Percentiles rank a stretch among this genome's conserved stretches.
These are phyloP conservation scores for Dorcus hopei DNA, from an alignment of 2,888 invertebrate genomes.

Conservation along the genomic window DNA sequence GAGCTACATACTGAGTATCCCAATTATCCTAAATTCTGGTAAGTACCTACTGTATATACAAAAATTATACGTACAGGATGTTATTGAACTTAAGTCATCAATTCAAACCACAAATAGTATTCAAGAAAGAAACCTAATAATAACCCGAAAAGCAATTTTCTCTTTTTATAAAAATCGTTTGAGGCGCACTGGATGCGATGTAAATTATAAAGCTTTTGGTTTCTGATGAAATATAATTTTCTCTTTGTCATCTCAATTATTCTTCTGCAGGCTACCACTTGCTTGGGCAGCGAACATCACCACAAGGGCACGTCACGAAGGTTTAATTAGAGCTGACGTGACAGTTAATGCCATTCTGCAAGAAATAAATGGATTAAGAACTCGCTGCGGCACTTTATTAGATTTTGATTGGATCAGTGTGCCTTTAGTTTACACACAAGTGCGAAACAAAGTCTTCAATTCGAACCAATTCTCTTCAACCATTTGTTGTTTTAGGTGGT, in stretches of 20 bases:
- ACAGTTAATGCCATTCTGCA: constrained; percentile 84
- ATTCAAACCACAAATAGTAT: too few relatives aligned
- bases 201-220: too few relatives aligned
- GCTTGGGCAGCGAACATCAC: constrained; percentile 88
- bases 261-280: constrained; percentile 63
- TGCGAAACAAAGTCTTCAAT: constrained; percentile 27
- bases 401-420: constrained; percentile 77
- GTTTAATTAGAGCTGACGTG: constrained; percentile 81
- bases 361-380: constrained; percentile 77
- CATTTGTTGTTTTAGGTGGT: constrained; percentile 55
- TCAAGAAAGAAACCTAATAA: too few relatives aligned
- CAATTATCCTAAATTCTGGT: constrained; percentile 84
- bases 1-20: constrained; percentile 76
- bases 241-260: not conserved
- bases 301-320: constrained; percentile 80
- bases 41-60: constrained; percentile 27
- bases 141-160: too few relatives aligned
- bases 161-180: too few relatives aligned
- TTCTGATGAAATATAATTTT: not conserved
- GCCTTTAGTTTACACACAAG: constrained; percentile 78
- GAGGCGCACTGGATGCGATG: too few relatives aligned
- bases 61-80: not conserved
- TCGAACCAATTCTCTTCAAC: not conserved
- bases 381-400: constrained; percentile 68
- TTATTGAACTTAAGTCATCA: too few relatives aligned